These are phyloP conservation scores for Chromis chromis DNA, from an alignment of 2,797 vertebrate genomes.

Conservation along the genomic window DNA sequence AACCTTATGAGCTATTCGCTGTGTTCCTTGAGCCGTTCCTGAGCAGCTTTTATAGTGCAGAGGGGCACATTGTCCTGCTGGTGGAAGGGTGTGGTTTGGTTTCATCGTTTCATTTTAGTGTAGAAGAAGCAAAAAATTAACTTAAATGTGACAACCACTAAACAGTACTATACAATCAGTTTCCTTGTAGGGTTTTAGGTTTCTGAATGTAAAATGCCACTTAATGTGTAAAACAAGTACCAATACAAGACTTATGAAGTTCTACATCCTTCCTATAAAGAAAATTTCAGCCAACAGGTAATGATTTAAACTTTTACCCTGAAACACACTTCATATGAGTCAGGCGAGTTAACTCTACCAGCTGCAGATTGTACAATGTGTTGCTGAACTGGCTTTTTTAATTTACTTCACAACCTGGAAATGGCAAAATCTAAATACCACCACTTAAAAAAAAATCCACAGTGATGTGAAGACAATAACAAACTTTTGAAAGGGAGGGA, in stretches of 20 bases:
- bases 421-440: neutral
- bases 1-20: too few species aligned
- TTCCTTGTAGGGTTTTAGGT: neutral
- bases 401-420: neutral
- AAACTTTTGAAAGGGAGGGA: neutral
- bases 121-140: neutral
- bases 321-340: neutral
- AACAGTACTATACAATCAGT: neutral
- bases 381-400: too few species aligned
- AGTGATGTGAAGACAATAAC: neutral
- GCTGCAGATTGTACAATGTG: neutral
- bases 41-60: too few species aligned
- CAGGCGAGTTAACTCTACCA: too few species aligned
- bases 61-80: too few species aligned
- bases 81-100: too few species aligned
- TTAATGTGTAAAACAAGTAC: neutral
- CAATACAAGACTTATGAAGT: neutral
- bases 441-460: too few species aligned
- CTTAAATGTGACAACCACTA: neutral
- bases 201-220: neutral
- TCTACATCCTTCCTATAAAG: neutral
- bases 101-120: too few species aligned
- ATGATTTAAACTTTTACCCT: neutral
- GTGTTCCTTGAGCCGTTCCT: too few species aligned
- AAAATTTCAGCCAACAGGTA: neutral